Base-by-base conservation (phyloP, 2,888 invertebrate species). In the Dioctria linearis region DNA sequence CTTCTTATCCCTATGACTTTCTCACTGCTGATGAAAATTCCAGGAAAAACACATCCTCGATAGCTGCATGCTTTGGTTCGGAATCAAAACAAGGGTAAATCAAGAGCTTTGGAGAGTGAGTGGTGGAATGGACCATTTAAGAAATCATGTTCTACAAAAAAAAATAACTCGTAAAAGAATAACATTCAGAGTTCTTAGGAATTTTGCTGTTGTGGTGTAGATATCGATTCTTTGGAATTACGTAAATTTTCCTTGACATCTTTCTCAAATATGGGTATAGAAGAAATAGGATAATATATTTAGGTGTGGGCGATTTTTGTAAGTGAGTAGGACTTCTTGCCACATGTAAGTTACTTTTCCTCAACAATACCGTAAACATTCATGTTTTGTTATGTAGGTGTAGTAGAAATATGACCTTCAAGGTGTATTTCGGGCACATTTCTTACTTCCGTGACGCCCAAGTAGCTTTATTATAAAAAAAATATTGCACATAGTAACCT, bases 21-120 rank as follows among this genome's bases (percentile, higher is more conserved):
- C 25, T 46, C 79, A 82, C 82, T 82, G 80, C 82, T 79, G 82
- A 82, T 82, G 67, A 80, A 82, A 82, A 80, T 82, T 82, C 82
- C 42, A 59, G 79, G 82, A 82, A 82, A 73, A 75, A 43, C 46
- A 4, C 73, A 73, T 80, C 80, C 40, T 61, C 3, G 54, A 11
- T 46, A 46, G 25, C 25, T 25, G 2, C 25, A 25, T 25, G 25
- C 25, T 25, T 5, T 37, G 54, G 43, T 49, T 46, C 63, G 46
- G 63, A 25, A 39, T 46, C 61, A 37, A 6, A 40, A 49, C 37
- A 25, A 25, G 63, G 40, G 63, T 6, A 5, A 43, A 57, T 57
- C 25, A 57, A 46, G 11, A 46, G 73, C 9, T 40, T 61, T 49
- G 46, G n/a, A 25, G 25, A 25, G 42, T n/a, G 49, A 63, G 63